These are phyloP conservation scores for Seriola aureovittata DNA, from an alignment of 2,113 vertebrate genomes.

Conservation along the genomic window DNA sequence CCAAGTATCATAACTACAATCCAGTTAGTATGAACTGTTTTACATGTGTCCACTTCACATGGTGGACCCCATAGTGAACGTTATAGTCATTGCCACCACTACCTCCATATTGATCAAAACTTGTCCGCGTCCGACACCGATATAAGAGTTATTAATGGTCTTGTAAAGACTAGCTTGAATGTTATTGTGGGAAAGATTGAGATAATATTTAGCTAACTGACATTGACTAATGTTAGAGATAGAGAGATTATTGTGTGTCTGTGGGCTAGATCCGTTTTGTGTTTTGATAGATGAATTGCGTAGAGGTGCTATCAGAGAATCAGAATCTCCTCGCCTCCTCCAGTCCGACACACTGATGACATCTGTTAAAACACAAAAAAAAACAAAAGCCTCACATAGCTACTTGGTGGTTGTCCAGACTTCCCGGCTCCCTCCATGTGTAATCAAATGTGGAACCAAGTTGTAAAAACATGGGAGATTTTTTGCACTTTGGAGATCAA, in stretches of 20 bases:
- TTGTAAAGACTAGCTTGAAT: slow-evolving; percentile 16
- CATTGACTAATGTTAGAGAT: background rate
- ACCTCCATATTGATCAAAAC: slow-evolving; percentile 36
- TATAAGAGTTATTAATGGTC: background rate
- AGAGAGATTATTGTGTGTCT: slow-evolving; percentile 5
- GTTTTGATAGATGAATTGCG: background rate
- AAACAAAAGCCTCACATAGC: background rate
- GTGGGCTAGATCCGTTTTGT: slow-evolving; percentile 14
- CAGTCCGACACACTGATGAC: background rate
- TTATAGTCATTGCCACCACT: slow-evolving; percentile 24
- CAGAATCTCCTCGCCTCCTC: background rate
- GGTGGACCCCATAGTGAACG: background rate
- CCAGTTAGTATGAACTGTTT: background rate
- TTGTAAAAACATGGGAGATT: slow-evolving; percentile 2
- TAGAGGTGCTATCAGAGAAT: background rate
- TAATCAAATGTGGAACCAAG: background rate
- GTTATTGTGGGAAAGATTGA: background rate
- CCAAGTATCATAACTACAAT: slow-evolving; percentile 21
- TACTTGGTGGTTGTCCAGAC: background rate
- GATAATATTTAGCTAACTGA: background rate
- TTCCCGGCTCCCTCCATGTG: background rate
- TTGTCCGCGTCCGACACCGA: background rate
- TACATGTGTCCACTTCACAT: background rate
- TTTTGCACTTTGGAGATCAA: background rate
- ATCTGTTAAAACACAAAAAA: background rate